phyloP scores from a whole-genome alignment of 2,888 invertebrate genomes.

The Limnephilus auricula region DNA sequence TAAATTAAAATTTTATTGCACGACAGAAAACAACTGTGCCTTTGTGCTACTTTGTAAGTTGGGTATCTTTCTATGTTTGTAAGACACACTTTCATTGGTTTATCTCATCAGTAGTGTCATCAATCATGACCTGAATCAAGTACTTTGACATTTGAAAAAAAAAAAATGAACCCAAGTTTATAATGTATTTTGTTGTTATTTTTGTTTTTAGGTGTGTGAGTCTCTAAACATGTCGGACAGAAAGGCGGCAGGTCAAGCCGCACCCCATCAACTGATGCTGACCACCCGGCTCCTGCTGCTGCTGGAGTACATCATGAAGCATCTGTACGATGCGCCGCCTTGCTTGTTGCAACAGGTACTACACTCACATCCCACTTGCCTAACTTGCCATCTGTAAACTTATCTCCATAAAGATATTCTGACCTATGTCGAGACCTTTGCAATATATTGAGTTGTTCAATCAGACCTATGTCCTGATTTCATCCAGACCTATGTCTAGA shows the following conservation, averaged over 20 bases:
- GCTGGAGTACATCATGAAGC: conserved; percentile 96
- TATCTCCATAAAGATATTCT: too few species aligned
- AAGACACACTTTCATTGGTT: too few species aligned
- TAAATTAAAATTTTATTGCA: too few species aligned
- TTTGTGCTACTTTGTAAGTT: too few species aligned
- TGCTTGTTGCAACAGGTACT: conserved; percentile 89
- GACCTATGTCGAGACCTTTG: too few species aligned
- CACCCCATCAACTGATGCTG: conserved; percentile 85
- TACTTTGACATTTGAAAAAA: neutral
- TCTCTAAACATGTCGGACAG: conserved; percentile 74
- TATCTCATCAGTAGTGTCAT: neutral
- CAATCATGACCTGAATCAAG: neutral
- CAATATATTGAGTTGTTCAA: too few species aligned
- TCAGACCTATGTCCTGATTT: too few species aligned
- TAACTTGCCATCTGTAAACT: too few species aligned
- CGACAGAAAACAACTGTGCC: too few species aligned
- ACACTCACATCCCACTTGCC: neutral
- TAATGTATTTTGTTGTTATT: neutral
- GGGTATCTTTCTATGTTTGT: too few species aligned
- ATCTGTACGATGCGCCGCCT: conserved; percentile 95
- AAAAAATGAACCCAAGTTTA: neutral
- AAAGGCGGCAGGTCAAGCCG: conserved; percentile 72
- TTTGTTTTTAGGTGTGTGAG: conserved; percentile 72
- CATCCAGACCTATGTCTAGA: too few species aligned
- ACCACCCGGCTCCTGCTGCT: conserved; percentile 90